Conservation (phyloP, 2,113 vertebrate species). For the Gallinago jamesoni region DNA sequence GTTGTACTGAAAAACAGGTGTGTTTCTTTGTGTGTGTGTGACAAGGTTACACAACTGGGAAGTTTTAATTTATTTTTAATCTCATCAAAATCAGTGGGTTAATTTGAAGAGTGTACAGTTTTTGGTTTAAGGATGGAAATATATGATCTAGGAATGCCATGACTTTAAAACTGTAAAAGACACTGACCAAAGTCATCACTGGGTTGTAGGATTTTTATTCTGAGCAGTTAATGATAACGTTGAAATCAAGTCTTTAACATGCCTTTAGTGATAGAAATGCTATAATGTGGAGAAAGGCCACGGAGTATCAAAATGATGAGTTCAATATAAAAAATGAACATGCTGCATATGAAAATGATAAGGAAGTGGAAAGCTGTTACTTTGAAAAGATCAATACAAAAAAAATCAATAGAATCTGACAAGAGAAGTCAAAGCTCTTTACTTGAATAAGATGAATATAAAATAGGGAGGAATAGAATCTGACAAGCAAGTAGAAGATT, state of each 20-base stretch:
- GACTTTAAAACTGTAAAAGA: neutral
- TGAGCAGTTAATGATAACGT: neutral
- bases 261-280: neutral
- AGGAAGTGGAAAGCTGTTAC: neutral
- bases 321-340: neutral
- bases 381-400: constrained; percentile 22
- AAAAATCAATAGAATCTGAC: constrained; percentile 1
- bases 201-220: neutral
- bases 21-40: neutral
- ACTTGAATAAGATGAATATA: neutral
- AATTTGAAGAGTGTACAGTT: neutral
- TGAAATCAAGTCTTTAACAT: neutral
- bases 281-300: neutral
- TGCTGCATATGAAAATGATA: neutral
- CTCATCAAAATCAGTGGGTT: neutral
- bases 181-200: neutral
- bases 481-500: neutral
- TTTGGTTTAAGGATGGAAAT: neutral
- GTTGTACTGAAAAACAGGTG: neutral
- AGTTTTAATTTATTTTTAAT: neutral
- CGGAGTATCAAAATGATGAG: neutral
- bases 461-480: neutral
- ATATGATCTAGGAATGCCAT: neutral
- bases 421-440: neutral
- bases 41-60: neutral